Evolutionary conservation across 2,113 vertebrate genomes (phyloP), one percentile per base, ranked within the genome.

Genomic region (Gorsachius goisagi): DNA sequence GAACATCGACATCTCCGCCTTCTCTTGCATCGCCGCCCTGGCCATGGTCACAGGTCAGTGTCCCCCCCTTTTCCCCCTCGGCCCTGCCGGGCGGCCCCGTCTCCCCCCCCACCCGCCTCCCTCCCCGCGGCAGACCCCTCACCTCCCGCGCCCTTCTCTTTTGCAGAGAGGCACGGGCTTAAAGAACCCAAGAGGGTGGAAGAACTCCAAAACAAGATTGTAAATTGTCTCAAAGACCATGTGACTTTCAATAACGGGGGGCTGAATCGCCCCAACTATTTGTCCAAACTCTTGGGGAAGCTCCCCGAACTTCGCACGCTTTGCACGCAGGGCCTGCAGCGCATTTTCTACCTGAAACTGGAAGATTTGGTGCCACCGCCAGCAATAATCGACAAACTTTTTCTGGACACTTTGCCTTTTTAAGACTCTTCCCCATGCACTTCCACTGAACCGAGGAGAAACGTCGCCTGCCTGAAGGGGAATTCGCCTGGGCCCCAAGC

Each of bases 301-400:
- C 99, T 99, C 92, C 99, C 99, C 21, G 99, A 99, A 98, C 99
- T 99, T 33, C 99, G 99, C 98, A 99, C 99, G 50, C 99, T 99
- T 93, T 99, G 99, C 97, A 99, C 99, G 52, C 99, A 99, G 98
- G 99, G 99, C 96, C 98, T 99, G 96, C 99, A 99, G 96, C 99
- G 99, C 98, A 99, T 99, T 98, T 99, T 99, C 98, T 99, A 99
- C 98, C 98, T 99, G 98, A 99, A 99, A 98, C 98, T 99, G 96
- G 99, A 99, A 95, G 99, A 99, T 88, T 98, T 99, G 97, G 99
- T 99, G 97, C 99, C 99, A 81, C 99, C 99, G n/a, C 99, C 99
- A 94, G 99, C 99, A 98, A 99, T 99, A 98, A 99, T 99, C 89
- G 99, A 99, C 98, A 99, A 99, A 98, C 99, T 99, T 91, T 99